Percentiles rank a stretch among this genome's conserved stretches.
These are phyloP conservation scores for Hipparchia sbordonii DNA, from an alignment of 2,888 invertebrate genomes.

Conservation along the genomic window DNA sequence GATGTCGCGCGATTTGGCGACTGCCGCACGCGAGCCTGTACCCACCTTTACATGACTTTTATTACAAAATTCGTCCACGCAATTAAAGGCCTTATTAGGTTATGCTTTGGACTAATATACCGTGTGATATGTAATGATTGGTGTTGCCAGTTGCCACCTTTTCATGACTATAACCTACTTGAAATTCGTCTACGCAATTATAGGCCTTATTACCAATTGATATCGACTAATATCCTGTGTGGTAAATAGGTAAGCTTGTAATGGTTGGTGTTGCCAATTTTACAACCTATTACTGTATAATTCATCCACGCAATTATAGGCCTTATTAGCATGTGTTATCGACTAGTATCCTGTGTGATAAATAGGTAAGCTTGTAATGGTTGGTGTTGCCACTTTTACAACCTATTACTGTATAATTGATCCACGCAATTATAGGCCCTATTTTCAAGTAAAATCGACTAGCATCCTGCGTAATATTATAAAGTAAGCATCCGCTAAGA, in stretches of 20 bases:
- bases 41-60: neutral
- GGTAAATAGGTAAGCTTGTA: neutral
- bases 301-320: neutral
- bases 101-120: neutral
- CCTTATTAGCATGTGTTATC: neutral
- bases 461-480: neutral
- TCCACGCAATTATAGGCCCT: conserved; percentile 1
- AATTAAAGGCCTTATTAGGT: neutral
- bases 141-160: conserved; percentile 11
- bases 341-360: neutral
- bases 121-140: neutral
- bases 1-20: conserved; percentile 37
- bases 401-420: neutral
- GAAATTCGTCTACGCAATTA: neutral
- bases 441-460: neutral
- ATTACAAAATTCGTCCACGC: neutral
- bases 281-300: neutral
- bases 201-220: neutral
- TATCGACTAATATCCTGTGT: neutral
- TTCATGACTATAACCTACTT: neutral
- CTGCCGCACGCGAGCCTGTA: conserved; percentile 6
- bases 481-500: neutral
- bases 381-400: neutral
- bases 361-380: neutral
- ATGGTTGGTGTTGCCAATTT: neutral